Evolutionary conservation across 2,797 vertebrate genomes (phyloP), one percentile per base, ranked within the genome.

Genomic region (Semaprochilodus insignis): DNA sequence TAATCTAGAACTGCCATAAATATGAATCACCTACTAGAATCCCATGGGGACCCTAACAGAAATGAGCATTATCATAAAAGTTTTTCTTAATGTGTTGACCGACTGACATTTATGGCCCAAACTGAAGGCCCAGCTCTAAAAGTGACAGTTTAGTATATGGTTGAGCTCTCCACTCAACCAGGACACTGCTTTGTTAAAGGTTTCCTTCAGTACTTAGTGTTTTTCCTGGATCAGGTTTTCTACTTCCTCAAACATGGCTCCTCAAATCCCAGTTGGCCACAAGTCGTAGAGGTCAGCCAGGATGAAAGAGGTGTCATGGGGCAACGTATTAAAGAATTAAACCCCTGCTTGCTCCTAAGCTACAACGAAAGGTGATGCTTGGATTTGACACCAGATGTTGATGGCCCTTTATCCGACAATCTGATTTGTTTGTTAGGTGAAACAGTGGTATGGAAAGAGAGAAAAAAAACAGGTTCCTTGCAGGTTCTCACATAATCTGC

Each of bases 281-380:
- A 65, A 40, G 76, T 78, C 65, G 57, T 55, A 83, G 34, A 75
- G 48, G 55, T 86, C 78, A 71, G 14, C 44, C 19, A 73, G 74
- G 78, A 83, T 69, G 36, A 78, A 75, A 78, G 63, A 54, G 48
- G 23, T 79, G 62, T 84, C 72, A 52, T n/a, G 14, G 51, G 69
- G 52, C 59, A 67, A 16, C 52, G 48, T 16, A 21, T 57, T 19
- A 51, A 73, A 75, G 11, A 72, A 77, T 69, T 69, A 65, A 57
- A 65, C 17, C 23, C 44, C 8, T n/a, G 63, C 25, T 25, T 60
- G 5, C 25, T 73, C n/a, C 16, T 57, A 78, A 81, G 27, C 36
- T 21, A 23, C 31, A 74, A 25, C 27, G 3, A 25, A 6, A 6
- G 14, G 13, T 36, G 23, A 48, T 15, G 5, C n/a, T 74, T 57